A percentile compares a stretch with the other conserved stretches of the same genome.
Evolutionary conservation across 2,888 invertebrate genomes (phyloP).

Genomic region (Leptogaster cylindrica): DNA sequence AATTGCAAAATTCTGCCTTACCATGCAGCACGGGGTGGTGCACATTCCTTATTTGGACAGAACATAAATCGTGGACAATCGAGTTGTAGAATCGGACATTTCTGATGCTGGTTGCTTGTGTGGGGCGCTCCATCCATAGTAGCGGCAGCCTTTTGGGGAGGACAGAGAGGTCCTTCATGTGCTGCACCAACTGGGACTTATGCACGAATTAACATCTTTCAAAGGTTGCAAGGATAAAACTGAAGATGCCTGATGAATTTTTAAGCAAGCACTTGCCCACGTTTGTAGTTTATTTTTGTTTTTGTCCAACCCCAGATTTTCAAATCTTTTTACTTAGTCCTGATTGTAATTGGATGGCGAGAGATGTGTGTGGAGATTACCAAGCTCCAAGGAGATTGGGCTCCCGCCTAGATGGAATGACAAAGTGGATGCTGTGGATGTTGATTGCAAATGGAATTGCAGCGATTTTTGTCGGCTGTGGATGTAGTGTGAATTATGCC

Average conservation of each 20-base stretch:
- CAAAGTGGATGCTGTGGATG: neutral
- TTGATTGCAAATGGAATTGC: constrained; percentile 8
- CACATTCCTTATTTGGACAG: constrained; percentile 30
- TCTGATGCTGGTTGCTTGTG: neutral
- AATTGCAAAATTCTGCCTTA: neutral
- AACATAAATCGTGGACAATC: constrained; percentile 34
- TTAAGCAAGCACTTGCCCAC: neutral
- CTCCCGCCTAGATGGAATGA: constrained; percentile 1
- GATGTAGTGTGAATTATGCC: constrained; percentile 30
- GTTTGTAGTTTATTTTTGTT: too few relatives aligned
- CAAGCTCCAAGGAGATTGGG: neutral
- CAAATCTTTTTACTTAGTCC: constrained; percentile 1
- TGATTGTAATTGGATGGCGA: constrained; percentile 21
- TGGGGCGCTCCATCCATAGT: constrained; percentile 4
- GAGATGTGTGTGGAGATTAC: constrained; percentile 11
- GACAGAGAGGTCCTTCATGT: constrained; percentile 6
- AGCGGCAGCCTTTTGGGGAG: neutral
- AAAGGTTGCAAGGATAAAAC: constrained; percentile 22
- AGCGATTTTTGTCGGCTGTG: neutral
- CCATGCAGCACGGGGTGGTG: constrained; percentile 16
- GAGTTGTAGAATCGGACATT: constrained; percentile 18
- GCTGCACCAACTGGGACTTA: constrained; percentile 24
- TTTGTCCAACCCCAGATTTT: too few relatives aligned
- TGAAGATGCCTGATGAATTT: constrained; percentile 24
- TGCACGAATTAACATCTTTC: constrained; percentile 37